phyloP scores from a whole-genome alignment of 1,140 invertebrate genomes.

The Zaprionus camerounensis region DNA sequence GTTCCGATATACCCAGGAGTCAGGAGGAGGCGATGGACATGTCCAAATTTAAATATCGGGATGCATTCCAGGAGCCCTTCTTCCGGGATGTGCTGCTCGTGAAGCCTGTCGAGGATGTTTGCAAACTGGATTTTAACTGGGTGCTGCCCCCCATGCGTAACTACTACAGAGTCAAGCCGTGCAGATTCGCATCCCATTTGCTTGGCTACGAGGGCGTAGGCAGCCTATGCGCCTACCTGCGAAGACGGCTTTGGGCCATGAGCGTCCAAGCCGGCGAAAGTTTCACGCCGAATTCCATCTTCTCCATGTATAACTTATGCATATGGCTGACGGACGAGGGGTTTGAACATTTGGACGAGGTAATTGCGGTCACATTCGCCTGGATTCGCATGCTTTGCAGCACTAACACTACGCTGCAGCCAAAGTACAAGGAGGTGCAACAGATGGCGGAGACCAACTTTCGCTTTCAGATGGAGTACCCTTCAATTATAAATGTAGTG shows the following conservation, averaged over 20 bases:
- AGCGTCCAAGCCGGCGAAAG: constrained; percentile 91
- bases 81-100: constrained; percentile 90
- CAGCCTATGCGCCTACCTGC: constrained; percentile 92
- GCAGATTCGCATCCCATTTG: constrained; percentile 91
- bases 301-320: constrained; percentile 89
- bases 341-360: constrained; percentile 88
- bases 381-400: constrained; percentile 89
- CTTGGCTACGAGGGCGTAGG: constrained; percentile 96
- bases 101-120: constrained; percentile 89
- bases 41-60: constrained; percentile 70
- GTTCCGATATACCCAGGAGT: constrained; percentile 88
- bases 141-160: constrained; percentile 88
- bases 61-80: constrained; percentile 88
- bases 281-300: constrained; percentile 90
- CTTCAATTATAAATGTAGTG: constrained; percentile 91
- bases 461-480: constrained; percentile 88
- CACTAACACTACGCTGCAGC: constrained; percentile 86
- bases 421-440: constrained; percentile 79
- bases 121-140: constrained; percentile 91
- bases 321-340: constrained; percentile 93
- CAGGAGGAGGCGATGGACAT: constrained; percentile 87
- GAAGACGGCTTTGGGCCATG: constrained; percentile 93
- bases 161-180: constrained; percentile 90
- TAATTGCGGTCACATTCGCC: constrained; percentile 89
- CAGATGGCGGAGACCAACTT: constrained; percentile 90